These are phyloP conservation scores for Cassiopea andromeda DNA, from an alignment of 30 jellyfish, hydroid and myxozoan species.

Conservation along the genomic window DNA sequence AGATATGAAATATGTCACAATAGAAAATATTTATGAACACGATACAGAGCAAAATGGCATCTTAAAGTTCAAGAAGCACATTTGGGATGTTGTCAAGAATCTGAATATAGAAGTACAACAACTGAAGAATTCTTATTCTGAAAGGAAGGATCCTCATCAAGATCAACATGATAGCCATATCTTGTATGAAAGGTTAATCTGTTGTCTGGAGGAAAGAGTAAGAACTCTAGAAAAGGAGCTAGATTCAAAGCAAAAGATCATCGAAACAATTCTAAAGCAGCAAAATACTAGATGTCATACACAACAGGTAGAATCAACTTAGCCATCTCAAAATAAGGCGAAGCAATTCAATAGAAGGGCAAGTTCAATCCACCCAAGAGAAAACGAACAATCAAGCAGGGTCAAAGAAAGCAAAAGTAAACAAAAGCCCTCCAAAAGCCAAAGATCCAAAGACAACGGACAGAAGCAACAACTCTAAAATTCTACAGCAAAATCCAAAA, in stretches of 20 bases:
- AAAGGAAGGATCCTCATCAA: neutral
- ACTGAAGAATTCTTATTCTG: neutral
- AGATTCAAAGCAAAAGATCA: neutral
- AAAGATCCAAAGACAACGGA: slow-evolving; percentile 6
- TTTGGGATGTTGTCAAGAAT: slow-evolving; percentile 9
- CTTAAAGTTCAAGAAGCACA: neutral
- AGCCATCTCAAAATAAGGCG: neutral
- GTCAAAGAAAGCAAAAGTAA: slow-evolving; percentile 11
- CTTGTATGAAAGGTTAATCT: neutral
- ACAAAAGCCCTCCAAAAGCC: neutral
- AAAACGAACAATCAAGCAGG: neutral
- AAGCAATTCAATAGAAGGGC: neutral
- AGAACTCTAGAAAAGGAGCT: neutral
- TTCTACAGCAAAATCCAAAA: too few relatives aligned
- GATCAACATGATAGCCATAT: neutral
- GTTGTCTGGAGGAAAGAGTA: neutral
- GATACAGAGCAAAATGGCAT: slow-evolving; percentile 3
- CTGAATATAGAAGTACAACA: neutral
- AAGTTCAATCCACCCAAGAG: neutral
- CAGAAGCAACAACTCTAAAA: neutral
- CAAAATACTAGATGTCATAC: neutral
- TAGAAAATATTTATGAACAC: neutral
- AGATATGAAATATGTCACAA: neutral
- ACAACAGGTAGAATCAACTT: neutral
- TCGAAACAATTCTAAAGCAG: neutral